Conservation (phyloP, 2,113 vertebrate species). For the Pristiophorus japonicus region DNA sequence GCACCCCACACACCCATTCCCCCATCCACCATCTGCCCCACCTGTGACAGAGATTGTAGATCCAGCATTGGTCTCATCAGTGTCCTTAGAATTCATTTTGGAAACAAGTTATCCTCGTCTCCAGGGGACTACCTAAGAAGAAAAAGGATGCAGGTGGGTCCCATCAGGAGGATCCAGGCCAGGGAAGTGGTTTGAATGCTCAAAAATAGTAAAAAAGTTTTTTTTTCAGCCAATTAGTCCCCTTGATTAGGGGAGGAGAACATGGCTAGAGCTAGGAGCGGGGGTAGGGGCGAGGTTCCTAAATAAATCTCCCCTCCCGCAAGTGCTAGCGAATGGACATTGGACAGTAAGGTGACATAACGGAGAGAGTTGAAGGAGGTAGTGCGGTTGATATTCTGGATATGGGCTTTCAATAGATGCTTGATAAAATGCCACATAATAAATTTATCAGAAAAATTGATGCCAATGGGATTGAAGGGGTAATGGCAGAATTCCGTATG, state of each 20-base stretch:
- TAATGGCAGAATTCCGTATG: neutral
- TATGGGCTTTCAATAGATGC: neutral
- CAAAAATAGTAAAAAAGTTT: neutral
- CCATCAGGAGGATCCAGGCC: neutral
- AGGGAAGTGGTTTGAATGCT: neutral
- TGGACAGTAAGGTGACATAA: neutral
- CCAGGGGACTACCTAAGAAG: too few relatives aligned
- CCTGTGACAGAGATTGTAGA: too few relatives aligned
- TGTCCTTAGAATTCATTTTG: too few relatives aligned
- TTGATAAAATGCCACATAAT: neutral
- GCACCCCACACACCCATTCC: too few relatives aligned
- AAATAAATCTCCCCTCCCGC: neutral
- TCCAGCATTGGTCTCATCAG: too few relatives aligned
- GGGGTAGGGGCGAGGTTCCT: neutral
- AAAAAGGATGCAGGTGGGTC: neutral
- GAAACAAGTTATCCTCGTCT: too few relatives aligned
- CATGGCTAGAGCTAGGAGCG: too few relatives aligned
- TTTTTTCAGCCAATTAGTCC: neutral
- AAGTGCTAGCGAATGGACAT: neutral
- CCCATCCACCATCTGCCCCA: too few relatives aligned
- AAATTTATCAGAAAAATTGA: too few relatives aligned
- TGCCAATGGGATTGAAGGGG: neutral
- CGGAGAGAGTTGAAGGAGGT: neutral
- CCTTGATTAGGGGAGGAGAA: neutral
- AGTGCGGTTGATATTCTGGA: neutral